phyloP scores from a whole-genome alignment of 2,113 vertebrate species.

The Boulengeromyrus knoepffleri region DNA sequence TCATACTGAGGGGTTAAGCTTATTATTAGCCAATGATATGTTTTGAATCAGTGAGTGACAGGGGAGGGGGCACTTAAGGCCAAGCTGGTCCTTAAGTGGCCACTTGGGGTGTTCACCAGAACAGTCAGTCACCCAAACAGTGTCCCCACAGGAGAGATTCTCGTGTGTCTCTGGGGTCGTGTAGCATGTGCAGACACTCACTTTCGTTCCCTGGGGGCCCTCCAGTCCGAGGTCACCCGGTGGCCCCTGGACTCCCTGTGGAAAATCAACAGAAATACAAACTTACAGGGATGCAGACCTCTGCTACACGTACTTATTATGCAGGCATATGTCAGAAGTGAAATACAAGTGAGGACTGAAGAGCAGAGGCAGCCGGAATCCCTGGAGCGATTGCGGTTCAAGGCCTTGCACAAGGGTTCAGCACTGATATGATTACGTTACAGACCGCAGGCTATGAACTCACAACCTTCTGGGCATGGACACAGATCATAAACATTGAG shows the following conservation, averaged over 20 bases:
- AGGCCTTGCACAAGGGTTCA: not conserved
- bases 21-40: not conserved
- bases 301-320: not conserved
- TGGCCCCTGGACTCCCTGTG: conserved; percentile 74
- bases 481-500: not conserved
- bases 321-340: not conserved
- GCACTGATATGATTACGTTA: not conserved
- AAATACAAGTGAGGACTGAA: not conserved
- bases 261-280: conserved; percentile 28
- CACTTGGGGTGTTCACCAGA: not conserved
- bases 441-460: not conserved
- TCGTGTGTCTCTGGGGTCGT: not conserved
- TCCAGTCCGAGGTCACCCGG: conserved; percentile 75
- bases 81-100: not conserved
- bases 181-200: conserved; percentile 33
- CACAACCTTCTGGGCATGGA: not conserved
- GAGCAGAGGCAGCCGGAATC: not conserved
- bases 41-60: not conserved
- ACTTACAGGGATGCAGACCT: not conserved
- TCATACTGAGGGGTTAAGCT: not conserved
- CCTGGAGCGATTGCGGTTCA: not conserved
- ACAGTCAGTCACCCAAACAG: not conserved
- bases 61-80: not conserved
- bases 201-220: conserved; percentile 76
- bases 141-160: not conserved